phyloP scores from a whole-genome alignment of 2,888 invertebrate species.

The Tetrapedia diversipes region DNA sequence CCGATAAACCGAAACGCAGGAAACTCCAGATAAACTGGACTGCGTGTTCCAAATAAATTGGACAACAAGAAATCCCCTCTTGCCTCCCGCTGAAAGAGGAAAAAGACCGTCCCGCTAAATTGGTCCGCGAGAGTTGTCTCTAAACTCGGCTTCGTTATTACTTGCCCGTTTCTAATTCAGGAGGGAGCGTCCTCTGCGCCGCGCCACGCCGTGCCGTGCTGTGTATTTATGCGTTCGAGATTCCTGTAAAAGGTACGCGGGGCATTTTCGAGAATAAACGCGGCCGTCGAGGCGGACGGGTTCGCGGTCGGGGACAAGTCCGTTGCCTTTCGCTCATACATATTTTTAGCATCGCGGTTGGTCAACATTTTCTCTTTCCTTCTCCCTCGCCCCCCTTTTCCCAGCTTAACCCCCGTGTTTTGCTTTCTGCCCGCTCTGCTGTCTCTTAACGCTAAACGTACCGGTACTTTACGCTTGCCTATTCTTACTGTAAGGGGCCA shows the following conservation, averaged over 20 bases:
- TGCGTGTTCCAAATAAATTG: too few species aligned
- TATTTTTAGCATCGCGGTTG: constrained; percentile 73
- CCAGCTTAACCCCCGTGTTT: constrained; percentile 39
- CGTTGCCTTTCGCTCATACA: constrained; percentile 72
- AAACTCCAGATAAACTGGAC: too few species aligned
- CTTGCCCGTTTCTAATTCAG: constrained; percentile 32
- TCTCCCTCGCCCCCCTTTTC: constrained; percentile 16
- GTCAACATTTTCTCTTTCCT: constrained; percentile 72
- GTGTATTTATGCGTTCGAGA: constrained; percentile 54
- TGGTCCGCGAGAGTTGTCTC: neutral
- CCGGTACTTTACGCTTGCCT: too few species aligned
- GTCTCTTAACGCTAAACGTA: too few species aligned
- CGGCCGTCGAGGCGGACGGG: constrained; percentile 25
- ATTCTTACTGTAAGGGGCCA: too few species aligned
- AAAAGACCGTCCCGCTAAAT: neutral
- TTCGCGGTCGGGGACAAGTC: constrained; percentile 56
- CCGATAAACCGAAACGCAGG: too few species aligned
- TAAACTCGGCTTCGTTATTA: neutral
- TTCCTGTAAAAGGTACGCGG: constrained; percentile 61
- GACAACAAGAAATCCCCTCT: neutral
- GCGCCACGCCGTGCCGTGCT: constrained; percentile 27
- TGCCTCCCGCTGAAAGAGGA: neutral
- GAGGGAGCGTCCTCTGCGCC: neutral
- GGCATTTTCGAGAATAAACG: constrained; percentile 73
- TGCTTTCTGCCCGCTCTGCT: constrained; percentile 41